phyloP scores from a whole-genome alignment of 2,797 vertebrate species.

The Pangasius larnaudii region DNA sequence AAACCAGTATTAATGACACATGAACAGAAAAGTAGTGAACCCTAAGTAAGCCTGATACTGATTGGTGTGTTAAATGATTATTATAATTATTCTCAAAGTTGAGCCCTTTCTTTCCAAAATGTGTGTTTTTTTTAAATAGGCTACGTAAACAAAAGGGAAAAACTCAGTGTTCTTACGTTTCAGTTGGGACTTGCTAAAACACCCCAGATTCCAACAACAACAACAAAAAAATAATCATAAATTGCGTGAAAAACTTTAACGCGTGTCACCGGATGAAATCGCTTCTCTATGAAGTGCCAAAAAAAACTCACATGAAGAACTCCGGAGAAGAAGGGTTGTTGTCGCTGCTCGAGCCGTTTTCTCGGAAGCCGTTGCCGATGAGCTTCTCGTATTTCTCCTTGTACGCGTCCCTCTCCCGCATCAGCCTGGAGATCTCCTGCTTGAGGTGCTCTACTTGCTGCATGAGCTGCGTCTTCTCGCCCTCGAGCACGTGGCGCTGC shows the following conservation, averaged over 20 bases:
- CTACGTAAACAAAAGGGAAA: constrained; percentile 48
- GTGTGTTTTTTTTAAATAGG: constrained; percentile 48
- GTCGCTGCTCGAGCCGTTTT: constrained; percentile 93
- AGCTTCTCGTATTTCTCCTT: constrained; percentile 99
- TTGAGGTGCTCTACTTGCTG: constrained; percentile 99
- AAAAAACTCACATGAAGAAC: constrained; percentile 99
- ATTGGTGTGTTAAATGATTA: background rate
- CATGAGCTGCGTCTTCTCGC: constrained; percentile 97
- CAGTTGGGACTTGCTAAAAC: constrained; percentile 72
- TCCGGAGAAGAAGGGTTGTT: constrained; percentile 97
- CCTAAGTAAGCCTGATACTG: background rate
- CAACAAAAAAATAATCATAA: constrained; percentile 50
- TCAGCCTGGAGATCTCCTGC: constrained; percentile 97
- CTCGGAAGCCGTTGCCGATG: constrained; percentile 95
- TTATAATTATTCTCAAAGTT: background rate
- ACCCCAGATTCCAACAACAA: constrained; percentile 61
- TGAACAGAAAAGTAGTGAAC: background rate
- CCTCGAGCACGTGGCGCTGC: constrained; percentile 97
- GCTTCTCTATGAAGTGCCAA: constrained; percentile 70
- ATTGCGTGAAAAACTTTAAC: constrained; percentile 69
- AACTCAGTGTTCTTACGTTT: constrained; percentile 55
- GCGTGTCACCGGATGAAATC: constrained; percentile 48
- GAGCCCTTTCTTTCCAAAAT: constrained; percentile 50
- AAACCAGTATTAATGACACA: background rate
- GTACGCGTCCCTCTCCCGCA: constrained; percentile 98